phyloP scores from a whole-genome alignment of 2,797 vertebrate species.

The Falco cherrug region DNA sequence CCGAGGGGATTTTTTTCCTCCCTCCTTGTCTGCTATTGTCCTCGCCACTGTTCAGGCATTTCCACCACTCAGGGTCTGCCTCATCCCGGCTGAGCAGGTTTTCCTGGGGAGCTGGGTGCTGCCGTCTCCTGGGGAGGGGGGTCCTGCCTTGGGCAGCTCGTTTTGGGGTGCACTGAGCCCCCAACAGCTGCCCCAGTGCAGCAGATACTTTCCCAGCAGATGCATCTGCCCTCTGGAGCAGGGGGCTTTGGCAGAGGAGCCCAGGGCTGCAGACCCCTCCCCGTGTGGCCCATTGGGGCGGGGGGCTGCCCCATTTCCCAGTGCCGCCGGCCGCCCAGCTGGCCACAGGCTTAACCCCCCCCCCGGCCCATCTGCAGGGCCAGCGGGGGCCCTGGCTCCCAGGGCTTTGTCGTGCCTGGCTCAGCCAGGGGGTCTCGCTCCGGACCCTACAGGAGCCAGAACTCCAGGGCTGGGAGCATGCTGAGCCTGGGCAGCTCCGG shows the following conservation, averaged over 20 bases:
- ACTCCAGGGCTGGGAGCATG: accelerated
- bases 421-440: background rate
- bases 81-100: background rate
- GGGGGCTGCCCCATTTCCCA: background rate
- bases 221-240: accelerated
- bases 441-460: background rate
- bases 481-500: background rate
- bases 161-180: background rate
- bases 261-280: background rate
- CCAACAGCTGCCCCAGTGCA: accelerated
- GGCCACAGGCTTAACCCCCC: background rate
- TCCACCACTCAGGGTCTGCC: background rate
- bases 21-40: constrained; percentile 26
- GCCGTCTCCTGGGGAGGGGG: accelerated
- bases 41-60: background rate
- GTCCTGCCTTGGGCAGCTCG: background rate
- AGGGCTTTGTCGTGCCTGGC: background rate
- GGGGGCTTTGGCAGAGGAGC: background rate
- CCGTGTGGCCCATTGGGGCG: accelerated
- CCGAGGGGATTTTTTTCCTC: constrained; percentile 25
- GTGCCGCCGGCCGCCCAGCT: background rate
- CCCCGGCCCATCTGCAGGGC: background rate
- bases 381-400: background rate
- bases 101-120: background rate
- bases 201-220: accelerated